A percentile compares a stretch with the other conserved stretches of the same genome.
These are phyloP conservation scores for Hirtodrosophila histrioides DNA, from an alignment of 2,888 invertebrate species.

Conservation along the genomic window DNA sequence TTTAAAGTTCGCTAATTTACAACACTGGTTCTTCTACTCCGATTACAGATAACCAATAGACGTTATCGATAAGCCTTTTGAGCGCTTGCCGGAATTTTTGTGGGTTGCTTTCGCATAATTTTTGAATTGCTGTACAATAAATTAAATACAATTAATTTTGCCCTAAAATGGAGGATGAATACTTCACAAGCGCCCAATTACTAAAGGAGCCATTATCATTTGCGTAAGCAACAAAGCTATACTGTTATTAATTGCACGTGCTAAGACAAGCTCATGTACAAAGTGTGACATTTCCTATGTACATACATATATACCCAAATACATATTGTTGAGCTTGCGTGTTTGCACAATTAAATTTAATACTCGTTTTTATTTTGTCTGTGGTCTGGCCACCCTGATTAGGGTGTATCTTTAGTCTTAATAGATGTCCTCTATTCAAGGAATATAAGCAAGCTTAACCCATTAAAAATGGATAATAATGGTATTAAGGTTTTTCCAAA, in stretches of 20 bases:
- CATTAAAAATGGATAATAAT: too few relatives aligned
- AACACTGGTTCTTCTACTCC: constrained; percentile 24
- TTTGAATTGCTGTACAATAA: background rate
- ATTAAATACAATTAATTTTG: background rate
- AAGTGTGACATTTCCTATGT: too few relatives aligned
- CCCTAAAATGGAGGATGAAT: constrained; percentile 30
- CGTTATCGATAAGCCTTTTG: constrained; percentile 8
- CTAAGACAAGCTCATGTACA: background rate
- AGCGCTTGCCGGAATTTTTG: background rate
- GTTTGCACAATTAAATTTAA: too few relatives aligned
- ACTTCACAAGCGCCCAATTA: constrained; percentile 26
- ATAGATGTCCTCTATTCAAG: too few relatives aligned
- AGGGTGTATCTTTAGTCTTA: too few relatives aligned
- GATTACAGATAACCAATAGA: background rate
- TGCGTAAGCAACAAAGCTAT: constrained; percentile 34
- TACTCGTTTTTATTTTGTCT: too few relatives aligned
- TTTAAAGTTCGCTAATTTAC: constrained; percentile 13
- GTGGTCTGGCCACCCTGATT: too few relatives aligned
- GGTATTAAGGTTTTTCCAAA: too few relatives aligned
- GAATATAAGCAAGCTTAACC: too few relatives aligned
- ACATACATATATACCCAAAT: too few relatives aligned
- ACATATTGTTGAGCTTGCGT: too few relatives aligned
- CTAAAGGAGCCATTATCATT: constrained; percentile 55
- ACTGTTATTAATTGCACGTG: background rate
- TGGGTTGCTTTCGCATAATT: background rate